Evolutionary conservation across 2,113 vertebrate species (phyloP), one percentile per base, ranked within the genome.

Genomic region (Semicossyphus pulcher): DNA sequence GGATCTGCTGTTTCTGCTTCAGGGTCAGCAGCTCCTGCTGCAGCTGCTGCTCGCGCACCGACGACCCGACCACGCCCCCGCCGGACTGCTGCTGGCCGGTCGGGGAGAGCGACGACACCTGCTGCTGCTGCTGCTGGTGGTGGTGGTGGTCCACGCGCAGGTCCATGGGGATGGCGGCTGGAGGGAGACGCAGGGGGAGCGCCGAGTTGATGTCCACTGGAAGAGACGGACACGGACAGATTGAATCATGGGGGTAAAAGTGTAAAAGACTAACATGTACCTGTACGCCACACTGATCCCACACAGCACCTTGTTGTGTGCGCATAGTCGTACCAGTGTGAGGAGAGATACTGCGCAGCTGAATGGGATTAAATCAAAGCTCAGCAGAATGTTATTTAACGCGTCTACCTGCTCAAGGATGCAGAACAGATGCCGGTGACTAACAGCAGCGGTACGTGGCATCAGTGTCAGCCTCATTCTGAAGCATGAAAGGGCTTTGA

Each of bases 1-100:
- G 98, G 80, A 99, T 96, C 94, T 99, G 97, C 93, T 99, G 98
- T 80, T 97, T 97, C 94, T 99, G 97, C 86, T 99, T 99, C 29
- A 99, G 95, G 0, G 95, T 92, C 90, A 99, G 93, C 6, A 99
- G 96, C 92, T 99, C 98, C 92, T 98, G 97, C 90, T 99, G 98
- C 69, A 99, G 95, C 92, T 98, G 98, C 92, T 98, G 97, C 69
- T 99, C 98, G 0, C 96, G 93, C 89, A 0, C 89, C 2, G 91
- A 0, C 88, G 93, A 70, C 93, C 53, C 68, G 48, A 45, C 80
- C 42, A 54, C 74, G 15, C 70, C 62, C 0, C 96, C 0, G 86
- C 83, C 31, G 4, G 81, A 60, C 4, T 81, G 56, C 57, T 87
- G 90, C 72, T 89, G 86, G n/a, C 76, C 63, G 0, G 84, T 51